Evolutionary conservation across 2,113 vertebrate genomes (phyloP).

Genomic region (Pelodiscus sinensis): DNA sequence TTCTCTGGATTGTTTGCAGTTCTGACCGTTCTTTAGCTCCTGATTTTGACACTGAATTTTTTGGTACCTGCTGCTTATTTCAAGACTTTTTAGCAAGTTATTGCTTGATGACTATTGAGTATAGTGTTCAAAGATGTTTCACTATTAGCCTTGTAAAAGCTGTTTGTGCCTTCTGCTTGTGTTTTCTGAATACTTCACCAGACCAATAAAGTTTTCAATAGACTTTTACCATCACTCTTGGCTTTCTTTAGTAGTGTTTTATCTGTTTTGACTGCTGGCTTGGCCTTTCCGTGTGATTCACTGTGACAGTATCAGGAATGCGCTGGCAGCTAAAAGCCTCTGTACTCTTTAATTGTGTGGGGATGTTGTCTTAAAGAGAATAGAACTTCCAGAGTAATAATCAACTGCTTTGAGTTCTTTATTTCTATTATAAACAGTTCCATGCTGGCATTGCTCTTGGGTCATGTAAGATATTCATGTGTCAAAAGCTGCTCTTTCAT

Average conservation of each 20-base stretch:
- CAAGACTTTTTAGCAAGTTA: background rate
- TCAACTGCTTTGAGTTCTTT: background rate
- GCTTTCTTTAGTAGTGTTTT: conserved; percentile 54
- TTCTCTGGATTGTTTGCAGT: background rate
- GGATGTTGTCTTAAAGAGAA: conserved; percentile 39
- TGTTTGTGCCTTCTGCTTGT: conserved; percentile 38
- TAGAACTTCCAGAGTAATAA: conserved; percentile 35
- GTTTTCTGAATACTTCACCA: conserved; percentile 40
- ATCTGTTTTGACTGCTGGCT: conserved; percentile 48
- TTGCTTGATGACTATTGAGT: background rate
- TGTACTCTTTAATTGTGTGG: conserved; percentile 53
- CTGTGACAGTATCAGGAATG: conserved; percentile 57
- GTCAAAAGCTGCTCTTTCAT: conserved; percentile 16
- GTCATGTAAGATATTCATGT: background rate
- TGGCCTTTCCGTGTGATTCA: conserved; percentile 66
- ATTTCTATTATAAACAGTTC: conserved; percentile 15
- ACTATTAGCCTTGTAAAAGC: background rate
- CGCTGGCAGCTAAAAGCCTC: conserved; percentile 64
- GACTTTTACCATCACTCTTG: conserved; percentile 63
- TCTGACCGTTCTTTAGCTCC: background rate
- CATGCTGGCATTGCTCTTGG: background rate
- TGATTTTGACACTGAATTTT: background rate
- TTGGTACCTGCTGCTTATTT: background rate
- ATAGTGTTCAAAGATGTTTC: background rate
- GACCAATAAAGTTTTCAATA: conserved; percentile 68